phyloP scores from a whole-genome alignment of 2,888 invertebrate genomes.

The Anoncus sp. region DNA sequence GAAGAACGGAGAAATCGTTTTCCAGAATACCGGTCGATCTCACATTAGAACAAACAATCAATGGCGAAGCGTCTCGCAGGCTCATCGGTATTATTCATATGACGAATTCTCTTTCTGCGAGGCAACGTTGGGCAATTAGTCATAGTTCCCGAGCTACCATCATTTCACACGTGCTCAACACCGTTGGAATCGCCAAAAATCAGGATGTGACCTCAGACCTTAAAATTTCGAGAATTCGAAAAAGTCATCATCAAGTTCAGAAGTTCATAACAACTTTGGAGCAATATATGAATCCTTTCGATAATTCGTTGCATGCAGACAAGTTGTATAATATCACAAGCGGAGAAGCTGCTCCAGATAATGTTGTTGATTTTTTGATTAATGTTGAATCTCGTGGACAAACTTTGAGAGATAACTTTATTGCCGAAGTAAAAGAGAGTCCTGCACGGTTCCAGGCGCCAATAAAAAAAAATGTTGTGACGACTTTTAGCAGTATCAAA shows the following conservation, averaged over 20 bases:
- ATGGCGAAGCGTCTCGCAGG: conserved; percentile 69
- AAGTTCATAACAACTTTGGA: conserved; percentile 42
- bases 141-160: conserved; percentile 61
- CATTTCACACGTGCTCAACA: conserved; percentile 59
- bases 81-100: conserved; percentile 65
- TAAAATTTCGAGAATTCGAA: conserved; percentile 37
- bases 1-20: conserved; percentile 58
- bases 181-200: conserved; percentile 44
- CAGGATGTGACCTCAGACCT: conserved; percentile 51
- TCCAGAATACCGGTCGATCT: conserved; percentile 69
- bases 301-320: conserved; percentile 21
- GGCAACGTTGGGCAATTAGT: conserved; percentile 67
- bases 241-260: conserved; percentile 10
- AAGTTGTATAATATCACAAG: conserved; percentile 31
- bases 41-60: conserved; percentile 69
- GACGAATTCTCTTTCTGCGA: conserved; percentile 63
- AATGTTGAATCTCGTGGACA: conserved; percentile 30
- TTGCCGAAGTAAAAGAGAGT: conserved; percentile 5
- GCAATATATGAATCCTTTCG: conserved; percentile 68
- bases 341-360: conserved; percentile 36
- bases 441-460: conserved; percentile 33
- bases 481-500: conserved; percentile 23
- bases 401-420: conserved; percentile 33
- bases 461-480: conserved; percentile 39
- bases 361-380: conserved; percentile 23